Evolutionary conservation across 2,888 invertebrate genomes (phyloP).

Genomic region (Pristionchus entomophagus): DNA sequence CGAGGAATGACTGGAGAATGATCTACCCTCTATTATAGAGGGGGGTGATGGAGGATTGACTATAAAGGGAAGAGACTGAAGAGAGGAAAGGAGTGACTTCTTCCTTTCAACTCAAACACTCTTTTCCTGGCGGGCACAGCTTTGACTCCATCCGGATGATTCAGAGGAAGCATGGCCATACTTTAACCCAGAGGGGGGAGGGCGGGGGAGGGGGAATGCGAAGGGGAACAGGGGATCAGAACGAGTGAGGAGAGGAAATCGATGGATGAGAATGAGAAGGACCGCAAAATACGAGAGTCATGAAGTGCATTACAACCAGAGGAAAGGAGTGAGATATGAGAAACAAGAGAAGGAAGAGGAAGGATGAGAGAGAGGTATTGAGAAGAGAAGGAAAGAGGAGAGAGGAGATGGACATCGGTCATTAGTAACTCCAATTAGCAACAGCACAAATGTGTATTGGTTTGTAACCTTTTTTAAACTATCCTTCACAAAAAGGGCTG

Average conservation of each 20-base stretch:
- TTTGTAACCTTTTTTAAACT: neutral
- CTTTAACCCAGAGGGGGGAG: neutral
- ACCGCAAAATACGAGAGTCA: slow-evolving; percentile 19
- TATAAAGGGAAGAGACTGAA: neutral
- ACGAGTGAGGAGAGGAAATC: neutral
- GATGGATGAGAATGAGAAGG: neutral
- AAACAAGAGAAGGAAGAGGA: slow-evolving; percentile 41
- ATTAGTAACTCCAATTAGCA: neutral
- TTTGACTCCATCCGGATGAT: neutral
- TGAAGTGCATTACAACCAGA: slow-evolving; percentile 34
- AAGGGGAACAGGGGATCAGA: neutral
- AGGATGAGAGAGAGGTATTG: neutral
- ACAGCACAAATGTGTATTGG: neutral
- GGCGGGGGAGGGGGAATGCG: neutral
- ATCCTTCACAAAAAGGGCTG: neutral
- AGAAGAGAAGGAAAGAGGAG: neutral
- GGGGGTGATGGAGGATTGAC: neutral
- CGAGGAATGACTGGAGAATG: neutral
- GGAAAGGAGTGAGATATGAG: slow-evolving; percentile 28
- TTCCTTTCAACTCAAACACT: slow-evolving; percentile 1
- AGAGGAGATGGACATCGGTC: neutral
- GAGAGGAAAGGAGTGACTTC: neutral
- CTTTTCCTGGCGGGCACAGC: neutral
- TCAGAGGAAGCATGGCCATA: neutral
- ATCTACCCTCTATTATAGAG: neutral